A percentile compares a stretch with the other conserved stretches of the same genome.
Conservation (phyloP, 2,797 vertebrate genomes). For the Hippopotamyrus pictus region DNA sequence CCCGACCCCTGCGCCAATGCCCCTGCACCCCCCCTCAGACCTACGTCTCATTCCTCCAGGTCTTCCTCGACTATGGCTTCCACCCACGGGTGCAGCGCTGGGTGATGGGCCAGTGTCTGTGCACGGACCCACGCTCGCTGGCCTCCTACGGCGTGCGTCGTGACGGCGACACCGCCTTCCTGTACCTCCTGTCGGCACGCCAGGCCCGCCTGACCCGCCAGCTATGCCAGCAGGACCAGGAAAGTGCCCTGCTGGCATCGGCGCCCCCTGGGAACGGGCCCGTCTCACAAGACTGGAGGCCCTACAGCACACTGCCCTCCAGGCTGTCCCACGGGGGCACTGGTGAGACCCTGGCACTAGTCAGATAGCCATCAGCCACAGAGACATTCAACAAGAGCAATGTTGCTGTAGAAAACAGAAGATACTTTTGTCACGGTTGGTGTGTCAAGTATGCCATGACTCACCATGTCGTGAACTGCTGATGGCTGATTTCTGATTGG, state of each 20-base stretch:
- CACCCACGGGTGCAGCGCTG: constrained; percentile 86
- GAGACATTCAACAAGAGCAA: not conserved
- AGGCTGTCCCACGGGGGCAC: constrained; percentile 52
- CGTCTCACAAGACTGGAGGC: constrained; percentile 51
- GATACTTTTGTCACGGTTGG: not conserved
- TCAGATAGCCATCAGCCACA: not conserved
- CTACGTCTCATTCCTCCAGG: constrained; percentile 48
- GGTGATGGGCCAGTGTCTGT: constrained; percentile 84
- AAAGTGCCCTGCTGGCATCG: constrained; percentile 51
- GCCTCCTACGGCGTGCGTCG: constrained; percentile 76
- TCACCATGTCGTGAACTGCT: not conserved
- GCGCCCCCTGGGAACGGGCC: constrained; percentile 40
- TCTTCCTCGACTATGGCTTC: constrained; percentile 81
- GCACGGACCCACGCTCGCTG: constrained; percentile 70
- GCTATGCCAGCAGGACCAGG: constrained; percentile 72
- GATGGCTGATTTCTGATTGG: constrained; percentile 4
- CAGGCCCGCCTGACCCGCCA: constrained; percentile 63
- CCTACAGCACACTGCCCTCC: constrained; percentile 64
- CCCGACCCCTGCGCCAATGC: not conserved
- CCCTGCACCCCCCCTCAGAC: not conserved
- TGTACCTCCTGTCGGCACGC: constrained; percentile 78
- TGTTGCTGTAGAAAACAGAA: not conserved
- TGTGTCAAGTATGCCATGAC: not conserved
- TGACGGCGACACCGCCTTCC: constrained; percentile 77
- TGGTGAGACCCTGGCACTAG: constrained; percentile 44